Base-by-base conservation (phyloP, 2,888 invertebrate genomes). In the Selenia dentaria region DNA sequence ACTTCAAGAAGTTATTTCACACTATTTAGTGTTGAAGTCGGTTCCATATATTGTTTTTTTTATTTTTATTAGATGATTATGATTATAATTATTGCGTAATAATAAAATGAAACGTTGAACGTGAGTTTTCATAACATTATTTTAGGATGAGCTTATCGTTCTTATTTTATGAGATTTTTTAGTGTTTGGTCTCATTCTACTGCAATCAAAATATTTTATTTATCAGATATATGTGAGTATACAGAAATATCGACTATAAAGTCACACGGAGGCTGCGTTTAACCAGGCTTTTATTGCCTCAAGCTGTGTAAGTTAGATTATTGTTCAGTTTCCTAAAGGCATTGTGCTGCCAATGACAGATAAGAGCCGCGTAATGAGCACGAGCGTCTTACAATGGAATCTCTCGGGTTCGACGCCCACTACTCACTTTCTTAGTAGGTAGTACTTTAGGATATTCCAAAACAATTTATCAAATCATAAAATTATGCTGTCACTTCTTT, bases 301-400 rank as follows among this genome's bases (percentile, higher is more conserved):
- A 66, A 71, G 70, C 71, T 72, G 69, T 66, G 72, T 75, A 73
- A 73, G 72, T 67, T 70, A 72, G 67, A 74, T 70, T 74, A 78
- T 79, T 81, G 79, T 83, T 77, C 64, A 64, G 67, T 64, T 64
- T 69, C 52, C 46, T 53, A 50, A 57, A 65, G 64, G 74, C 76
- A 78, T 80, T 84, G 79, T 85, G 70, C 78, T 83, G 80, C 79
- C 81, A 86, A 83, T 84, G 83, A 83, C 84, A 86, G 86, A 86
- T 87, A 87, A 87, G 81, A 77, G 70, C 70, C 68, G 61, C 60
- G 79, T 79, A 81, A 82, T 78, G 79, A 79, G 73, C 67, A 61
- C 75, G 71, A 69, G 67, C 72, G 64, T 68, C 64, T 71, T 69
- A 81, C 75, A 82, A 77, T 74, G 71, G 77, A 71, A 73, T 77